Percentiles rank a stretch among this genome's conserved stretches.
phyloP scores from a whole-genome alignment of 2,113 vertebrate genomes.

The Dinomys branickii region DNA sequence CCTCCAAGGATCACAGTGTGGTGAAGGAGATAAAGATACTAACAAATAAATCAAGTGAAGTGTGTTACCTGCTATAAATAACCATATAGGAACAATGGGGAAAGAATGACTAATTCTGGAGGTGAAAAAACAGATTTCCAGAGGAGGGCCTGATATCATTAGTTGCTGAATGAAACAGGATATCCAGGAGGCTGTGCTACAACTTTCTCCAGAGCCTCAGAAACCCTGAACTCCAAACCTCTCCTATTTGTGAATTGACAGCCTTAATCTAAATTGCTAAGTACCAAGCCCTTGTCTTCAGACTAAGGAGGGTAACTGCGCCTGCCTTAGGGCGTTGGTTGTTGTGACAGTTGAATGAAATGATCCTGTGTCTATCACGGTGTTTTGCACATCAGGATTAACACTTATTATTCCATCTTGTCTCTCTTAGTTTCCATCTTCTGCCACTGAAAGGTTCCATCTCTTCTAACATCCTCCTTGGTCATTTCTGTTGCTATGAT shows the following conservation, averaged over 20 bases:
- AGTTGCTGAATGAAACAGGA: neutral
- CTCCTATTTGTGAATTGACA: neutral
- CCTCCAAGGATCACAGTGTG: neutral
- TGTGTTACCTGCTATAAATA: slow-evolving; percentile 39
- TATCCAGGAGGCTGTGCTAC: neutral
- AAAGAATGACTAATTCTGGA: slow-evolving; percentile 47
- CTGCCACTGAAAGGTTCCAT: neutral
- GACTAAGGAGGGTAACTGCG: neutral
- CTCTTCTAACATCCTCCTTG: neutral
- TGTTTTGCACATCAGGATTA: neutral
- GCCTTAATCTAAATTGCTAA: neutral
- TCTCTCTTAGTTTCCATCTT: neutral
- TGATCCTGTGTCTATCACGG: neutral
- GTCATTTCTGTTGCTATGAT: slow-evolving; percentile 66
- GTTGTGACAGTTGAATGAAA: neutral
- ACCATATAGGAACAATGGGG: neutral
- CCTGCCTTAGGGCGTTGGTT: neutral
- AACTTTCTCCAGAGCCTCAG: neutral
- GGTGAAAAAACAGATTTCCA: neutral
- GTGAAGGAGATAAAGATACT: neutral
- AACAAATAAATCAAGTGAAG: slow-evolving; percentile 27
- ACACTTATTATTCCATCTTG: neutral
- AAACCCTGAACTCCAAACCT: neutral
- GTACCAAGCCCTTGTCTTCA: neutral
- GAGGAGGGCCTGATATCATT: slow-evolving; percentile 17